Percentiles rank a stretch among this genome's conserved stretches.
phyloP scores from a whole-genome alignment of 1,140 invertebrate genomes.

The Aphelinus certus region DNA sequence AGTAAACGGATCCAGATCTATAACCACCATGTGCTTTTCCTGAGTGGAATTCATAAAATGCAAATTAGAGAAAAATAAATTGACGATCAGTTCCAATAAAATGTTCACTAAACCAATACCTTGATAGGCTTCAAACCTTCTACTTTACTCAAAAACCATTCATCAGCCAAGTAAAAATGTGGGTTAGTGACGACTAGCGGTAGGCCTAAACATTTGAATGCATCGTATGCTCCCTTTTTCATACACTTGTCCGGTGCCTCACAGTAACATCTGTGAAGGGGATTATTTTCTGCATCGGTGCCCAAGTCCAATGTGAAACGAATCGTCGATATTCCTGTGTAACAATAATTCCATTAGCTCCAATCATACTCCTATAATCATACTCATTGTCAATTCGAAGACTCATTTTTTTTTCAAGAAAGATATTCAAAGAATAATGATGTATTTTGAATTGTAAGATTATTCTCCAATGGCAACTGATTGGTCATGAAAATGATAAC shows the following conservation, averaged over 20 bases:
- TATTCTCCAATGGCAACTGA: too few relatives aligned
- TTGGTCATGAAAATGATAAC: too few relatives aligned
- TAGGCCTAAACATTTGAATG: conserved; percentile 72
- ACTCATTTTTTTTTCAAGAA: too few relatives aligned
- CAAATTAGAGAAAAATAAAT: too few relatives aligned
- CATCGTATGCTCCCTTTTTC: conserved; percentile 76
- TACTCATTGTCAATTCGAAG: too few relatives aligned
- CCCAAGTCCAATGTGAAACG: conserved; percentile 76
- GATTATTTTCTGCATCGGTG: conserved; percentile 70
- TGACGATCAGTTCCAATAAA: neutral
- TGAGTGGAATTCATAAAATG: neutral
- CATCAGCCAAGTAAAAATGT: conserved; percentile 81
- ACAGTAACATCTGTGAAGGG: conserved; percentile 79
- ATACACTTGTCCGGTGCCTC: conserved; percentile 73
- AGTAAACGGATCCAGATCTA: conserved; percentile 80
- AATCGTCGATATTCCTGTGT: conserved; percentile 58
- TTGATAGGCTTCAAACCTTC: conserved; percentile 77
- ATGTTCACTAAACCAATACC: conserved; percentile 43
- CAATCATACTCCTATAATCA: too few relatives aligned
- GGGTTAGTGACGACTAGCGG: conserved; percentile 80
- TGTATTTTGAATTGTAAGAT: too few relatives aligned
- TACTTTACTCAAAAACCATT: conserved; percentile 72
- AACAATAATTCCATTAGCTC: too few relatives aligned
- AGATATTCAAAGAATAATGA: too few relatives aligned
- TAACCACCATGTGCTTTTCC: conserved; percentile 75